Evolutionary conservation across 1,140 invertebrate genomes (phyloP).

Genomic region (Schlechtendalia chinensis): DNA sequence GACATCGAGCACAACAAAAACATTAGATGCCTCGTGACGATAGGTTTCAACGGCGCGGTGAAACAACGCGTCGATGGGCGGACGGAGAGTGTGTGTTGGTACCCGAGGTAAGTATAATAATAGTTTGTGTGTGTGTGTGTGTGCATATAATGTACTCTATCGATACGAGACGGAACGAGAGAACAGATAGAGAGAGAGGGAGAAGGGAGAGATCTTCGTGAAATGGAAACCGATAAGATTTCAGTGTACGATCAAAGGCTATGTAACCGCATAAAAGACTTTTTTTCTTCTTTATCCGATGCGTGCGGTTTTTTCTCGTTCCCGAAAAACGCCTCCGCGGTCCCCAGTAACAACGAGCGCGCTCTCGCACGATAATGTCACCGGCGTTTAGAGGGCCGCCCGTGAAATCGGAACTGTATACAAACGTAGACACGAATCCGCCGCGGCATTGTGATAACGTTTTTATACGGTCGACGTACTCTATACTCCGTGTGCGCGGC

Average conservation of each 20-base stretch:
- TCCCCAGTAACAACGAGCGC: not conserved
- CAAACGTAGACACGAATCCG: not conserved
- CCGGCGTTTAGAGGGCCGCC: not conserved
- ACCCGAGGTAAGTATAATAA: not conserved
- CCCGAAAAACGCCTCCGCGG: not conserved
- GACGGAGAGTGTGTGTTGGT: not conserved
- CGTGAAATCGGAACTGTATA: slow-evolving; percentile 16
- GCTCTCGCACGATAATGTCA: not conserved
- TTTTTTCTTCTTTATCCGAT: not conserved
- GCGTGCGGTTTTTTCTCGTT: slow-evolving; percentile 16
- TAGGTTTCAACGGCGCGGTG: slow-evolving; percentile 6
- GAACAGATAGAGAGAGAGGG: too few species aligned
- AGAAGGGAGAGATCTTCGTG: slow-evolving; percentile 26
- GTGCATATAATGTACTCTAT: not conserved
- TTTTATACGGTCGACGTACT: not conserved
- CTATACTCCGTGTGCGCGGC: too few species aligned
- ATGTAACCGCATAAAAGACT: slow-evolving; percentile 42
- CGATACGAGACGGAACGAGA: too few species aligned
- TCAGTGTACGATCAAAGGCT: slow-evolving; percentile 39
- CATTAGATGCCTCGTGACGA: slow-evolving; percentile 44
- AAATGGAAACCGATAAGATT: slow-evolving; percentile 47
- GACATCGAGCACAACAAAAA: slow-evolving; percentile 42
- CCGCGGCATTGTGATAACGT: not conserved
- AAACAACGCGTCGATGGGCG: slow-evolving; percentile 27
- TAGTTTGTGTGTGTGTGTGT: not conserved